Conservation (phyloP, 2,888 invertebrate genomes). For the Trissoscelio sp. region DNA sequence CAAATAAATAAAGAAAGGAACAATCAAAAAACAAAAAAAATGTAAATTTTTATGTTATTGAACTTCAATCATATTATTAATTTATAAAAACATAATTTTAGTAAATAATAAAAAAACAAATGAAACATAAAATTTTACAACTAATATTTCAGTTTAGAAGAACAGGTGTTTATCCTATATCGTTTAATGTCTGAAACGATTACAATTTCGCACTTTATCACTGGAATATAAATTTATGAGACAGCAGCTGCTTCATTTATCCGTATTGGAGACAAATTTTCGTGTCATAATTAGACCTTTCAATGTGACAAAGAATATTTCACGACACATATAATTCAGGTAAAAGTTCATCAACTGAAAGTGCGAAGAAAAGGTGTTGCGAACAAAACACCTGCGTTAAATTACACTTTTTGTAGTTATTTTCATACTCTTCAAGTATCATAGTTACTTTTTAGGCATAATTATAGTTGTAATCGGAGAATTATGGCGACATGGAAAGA, state of each 20-base stretch:
- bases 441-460: conserved; percentile 2
- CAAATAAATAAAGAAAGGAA: no score
- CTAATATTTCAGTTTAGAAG: conserved; percentile 78
- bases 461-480: conserved; percentile 25
- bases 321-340: neutral
- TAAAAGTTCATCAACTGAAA: neutral
- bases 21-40: no score
- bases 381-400: conserved; percentile 30
- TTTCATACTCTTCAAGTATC: conserved; percentile 10
- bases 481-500: conserved; percentile 12
- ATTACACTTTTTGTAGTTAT: conserved; percentile 2
- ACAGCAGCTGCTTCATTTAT: neutral
- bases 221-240: neutral
- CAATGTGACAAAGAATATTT: conserved; percentile 4
- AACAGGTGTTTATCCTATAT: conserved; percentile 71
- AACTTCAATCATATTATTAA: no score
- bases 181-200: neutral
- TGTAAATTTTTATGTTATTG: no score
- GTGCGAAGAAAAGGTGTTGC: conserved; percentile 20
- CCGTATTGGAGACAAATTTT: neutral
- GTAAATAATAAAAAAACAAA: no score
- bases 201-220: neutral
- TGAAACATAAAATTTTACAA: no score
- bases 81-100: no score
- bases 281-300: conserved; percentile 13